These are phyloP conservation scores for Pycnonotus jocosus DNA, from an alignment of 2,113 vertebrate genomes.

Conservation along the genomic window DNA sequence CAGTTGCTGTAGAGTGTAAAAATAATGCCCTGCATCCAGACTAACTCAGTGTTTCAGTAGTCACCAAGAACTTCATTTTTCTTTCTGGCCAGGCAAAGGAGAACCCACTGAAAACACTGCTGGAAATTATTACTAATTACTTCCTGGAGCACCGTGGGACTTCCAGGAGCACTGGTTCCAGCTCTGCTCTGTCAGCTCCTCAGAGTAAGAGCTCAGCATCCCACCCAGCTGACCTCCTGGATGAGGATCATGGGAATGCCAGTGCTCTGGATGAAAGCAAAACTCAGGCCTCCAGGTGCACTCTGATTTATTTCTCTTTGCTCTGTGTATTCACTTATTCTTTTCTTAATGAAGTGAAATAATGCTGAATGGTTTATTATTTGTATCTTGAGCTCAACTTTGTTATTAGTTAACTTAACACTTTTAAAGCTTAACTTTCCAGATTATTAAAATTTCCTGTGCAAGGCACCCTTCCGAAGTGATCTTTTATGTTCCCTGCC, in stretches of 20 bases:
- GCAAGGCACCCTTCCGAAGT: neutral
- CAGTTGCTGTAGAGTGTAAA: neutral
- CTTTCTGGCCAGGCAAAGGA: constrained; percentile 60
- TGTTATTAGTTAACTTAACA: neutral
- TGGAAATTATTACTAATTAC: constrained; percentile 89
- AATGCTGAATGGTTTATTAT: neutral
- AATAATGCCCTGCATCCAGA: neutral
- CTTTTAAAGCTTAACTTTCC: neutral
- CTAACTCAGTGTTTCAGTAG: fast-evolving
- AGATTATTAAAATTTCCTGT: neutral
- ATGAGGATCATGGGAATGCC: constrained; percentile 38
- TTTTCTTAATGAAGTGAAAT: neutral
- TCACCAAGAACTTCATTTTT: neutral
- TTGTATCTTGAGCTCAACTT: neutral
- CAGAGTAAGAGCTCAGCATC: constrained; percentile 41
- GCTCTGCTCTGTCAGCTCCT: neutral
- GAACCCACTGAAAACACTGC: constrained; percentile 83
- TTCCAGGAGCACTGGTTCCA: neutral
- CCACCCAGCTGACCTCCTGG: neutral
- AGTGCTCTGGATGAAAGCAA: neutral
- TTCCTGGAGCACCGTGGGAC: constrained; percentile 72
- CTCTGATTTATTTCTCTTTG: neutral
- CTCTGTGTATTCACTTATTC: neutral
- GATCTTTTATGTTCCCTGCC: neutral
- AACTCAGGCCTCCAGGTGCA: constrained; percentile 33